These are phyloP conservation scores for Ectropis crepuscularia DNA, from an alignment of 2,888 invertebrate species.

Conservation along the genomic window DNA sequence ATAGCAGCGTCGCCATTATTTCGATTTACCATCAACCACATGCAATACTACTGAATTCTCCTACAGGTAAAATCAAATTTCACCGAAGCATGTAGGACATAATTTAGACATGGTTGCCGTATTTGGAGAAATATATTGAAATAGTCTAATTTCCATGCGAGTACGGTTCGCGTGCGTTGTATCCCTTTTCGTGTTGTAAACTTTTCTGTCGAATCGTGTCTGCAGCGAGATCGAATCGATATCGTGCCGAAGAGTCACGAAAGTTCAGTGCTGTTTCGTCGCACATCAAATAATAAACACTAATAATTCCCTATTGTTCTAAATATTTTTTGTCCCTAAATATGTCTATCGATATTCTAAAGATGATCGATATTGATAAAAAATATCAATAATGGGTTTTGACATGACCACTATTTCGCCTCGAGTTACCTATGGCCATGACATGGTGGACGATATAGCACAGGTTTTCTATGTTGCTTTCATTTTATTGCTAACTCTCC, in stretches of 20 bases:
- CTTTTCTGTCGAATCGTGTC: constrained; percentile 66
- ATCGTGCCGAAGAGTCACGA: constrained; percentile 74
- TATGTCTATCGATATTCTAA: too few species aligned
- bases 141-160: constrained; percentile 66
- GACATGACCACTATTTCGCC: too few species aligned
- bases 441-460: too few species aligned
- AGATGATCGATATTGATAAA: too few species aligned
- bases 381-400: too few species aligned
- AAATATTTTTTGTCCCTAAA: too few species aligned
- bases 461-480: too few species aligned
- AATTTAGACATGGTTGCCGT: constrained; percentile 48
- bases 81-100: constrained; percentile 48
- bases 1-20: not conserved
- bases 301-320: too few species aligned
- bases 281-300: not conserved
- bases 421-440: too few species aligned
- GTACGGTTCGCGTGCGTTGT: constrained; percentile 72
- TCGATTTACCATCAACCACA: constrained; percentile 3
- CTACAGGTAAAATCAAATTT: constrained; percentile 48
- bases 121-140: constrained; percentile 55
- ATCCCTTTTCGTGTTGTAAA: constrained; percentile 75
- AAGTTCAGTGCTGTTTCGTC: constrained; percentile 42
- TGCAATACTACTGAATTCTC: constrained; percentile 22
- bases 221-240: constrained; percentile 77
- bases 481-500: too few species aligned